A percentile compares a stretch with the other conserved stretches of the same genome.
phyloP scores from a whole-genome alignment of 2,888 invertebrate species.

The Pseudanteris insignis region DNA sequence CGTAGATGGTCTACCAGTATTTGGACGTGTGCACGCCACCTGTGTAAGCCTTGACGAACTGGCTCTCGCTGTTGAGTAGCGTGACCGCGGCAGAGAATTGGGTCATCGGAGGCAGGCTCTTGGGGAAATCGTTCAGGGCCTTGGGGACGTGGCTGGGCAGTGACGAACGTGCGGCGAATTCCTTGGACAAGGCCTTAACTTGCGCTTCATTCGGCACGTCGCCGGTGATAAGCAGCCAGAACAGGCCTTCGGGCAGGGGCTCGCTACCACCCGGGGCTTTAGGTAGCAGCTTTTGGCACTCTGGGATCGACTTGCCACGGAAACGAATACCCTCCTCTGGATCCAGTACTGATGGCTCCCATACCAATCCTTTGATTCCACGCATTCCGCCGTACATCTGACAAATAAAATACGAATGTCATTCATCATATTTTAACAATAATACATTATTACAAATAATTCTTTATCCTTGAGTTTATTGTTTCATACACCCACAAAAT shows the following conservation, averaged over 20 bases:
- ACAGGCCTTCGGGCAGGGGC: conserved; percentile 92
- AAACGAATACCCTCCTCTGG: conserved; percentile 96
- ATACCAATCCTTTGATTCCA: conserved; percentile 92
- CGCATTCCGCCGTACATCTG: conserved; percentile 96
- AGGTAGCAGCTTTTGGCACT: conserved; percentile 88
- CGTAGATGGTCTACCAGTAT: conserved; percentile 91
- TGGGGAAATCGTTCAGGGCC: conserved; percentile 91
- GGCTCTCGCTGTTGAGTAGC: conserved; percentile 90
- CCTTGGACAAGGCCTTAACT: conserved; percentile 68
- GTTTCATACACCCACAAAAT: too few relatives aligned
- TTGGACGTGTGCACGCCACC: conserved; percentile 87
- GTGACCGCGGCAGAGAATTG: conserved; percentile 93
- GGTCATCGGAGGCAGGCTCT: conserved; percentile 91
- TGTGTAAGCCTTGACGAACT: conserved; percentile 89
- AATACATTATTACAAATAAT: too few relatives aligned
- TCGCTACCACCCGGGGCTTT: conserved; percentile 83
- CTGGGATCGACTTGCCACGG: conserved; percentile 91
- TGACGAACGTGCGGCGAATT: conserved; percentile 76
- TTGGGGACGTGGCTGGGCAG: conserved; percentile 92
- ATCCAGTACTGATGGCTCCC: conserved; percentile 94
- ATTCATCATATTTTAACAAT: too few relatives aligned
- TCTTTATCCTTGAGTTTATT: too few relatives aligned
- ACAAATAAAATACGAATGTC: background rate
- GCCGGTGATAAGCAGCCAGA: conserved; percentile 91
- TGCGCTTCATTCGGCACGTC: conserved; percentile 86